Base-by-base conservation (phyloP, 1,140 invertebrate species). In the Apolygus lucorum region DNA sequence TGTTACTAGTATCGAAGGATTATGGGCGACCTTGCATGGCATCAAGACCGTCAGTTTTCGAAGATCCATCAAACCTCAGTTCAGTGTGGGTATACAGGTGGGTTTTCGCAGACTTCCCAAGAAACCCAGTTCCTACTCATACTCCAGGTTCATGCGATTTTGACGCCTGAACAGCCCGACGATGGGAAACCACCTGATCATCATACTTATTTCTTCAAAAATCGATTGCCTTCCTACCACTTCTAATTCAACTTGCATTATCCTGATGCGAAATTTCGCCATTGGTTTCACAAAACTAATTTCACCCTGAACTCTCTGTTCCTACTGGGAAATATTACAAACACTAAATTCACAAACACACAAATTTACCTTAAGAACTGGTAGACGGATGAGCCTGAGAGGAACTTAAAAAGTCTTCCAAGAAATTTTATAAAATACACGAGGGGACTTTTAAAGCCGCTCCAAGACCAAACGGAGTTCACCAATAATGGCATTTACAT, bases 401-500 rank as follows among this genome's bases (percentile, higher is more conserved):
- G 22, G 22, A 14, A 59, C 8, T 24, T 4, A 17, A 59, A 4
- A 21, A 59, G 11, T 59, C 22, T 11, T 14, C 11, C 11, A 11
- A 11, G 22, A 4, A 59, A 59, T 59, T 59, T 59, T 14, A 59
- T 4, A 21, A 11, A 59, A 13, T 11, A 4, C 4, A 59, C 54
- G 13, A 59, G 11, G 22, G 2, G 4, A 4, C 11, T 8, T 22
- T 14, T 14, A 22, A 59, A 22, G 11, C 54, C 22, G 54, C 22
- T 59, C 54, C 54, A 59, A 59, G 54, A 59, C 54, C 54, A 59
- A 24, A 59, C 8, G 4, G 22, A 17, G 4, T 59, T 59, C 54
- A 59, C 54, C 54, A 17, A 11, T 17, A 59, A 11, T 4, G 54
- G 54, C 54, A 59, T 22, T 24, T 17, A 59, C 11, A 59, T 11